phyloP scores from a whole-genome alignment of 2,113 vertebrate genomes.

The Oreochromis tanganicae region DNA sequence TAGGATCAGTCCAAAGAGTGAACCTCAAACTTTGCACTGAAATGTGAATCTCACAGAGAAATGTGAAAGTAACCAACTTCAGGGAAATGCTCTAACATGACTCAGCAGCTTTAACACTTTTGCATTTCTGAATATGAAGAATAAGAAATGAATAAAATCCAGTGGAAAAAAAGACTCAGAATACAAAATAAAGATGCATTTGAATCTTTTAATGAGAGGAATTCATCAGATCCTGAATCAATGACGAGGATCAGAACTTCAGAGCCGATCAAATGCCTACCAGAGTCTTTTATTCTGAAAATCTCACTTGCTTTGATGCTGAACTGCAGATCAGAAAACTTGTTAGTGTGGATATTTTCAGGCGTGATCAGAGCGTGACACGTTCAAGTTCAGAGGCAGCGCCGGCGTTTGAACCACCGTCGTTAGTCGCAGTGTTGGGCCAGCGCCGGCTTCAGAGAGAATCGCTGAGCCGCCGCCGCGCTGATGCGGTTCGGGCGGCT shows the following conservation, averaged over 20 bases:
- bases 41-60: background rate
- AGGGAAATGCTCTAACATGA: background rate
- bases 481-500: background rate
- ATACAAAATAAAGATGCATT: background rate
- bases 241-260: accelerated
- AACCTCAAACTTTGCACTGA: background rate
- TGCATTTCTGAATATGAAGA: background rate
- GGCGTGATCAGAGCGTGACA: background rate
- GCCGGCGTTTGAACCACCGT: background rate
- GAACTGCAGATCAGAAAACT: background rate
- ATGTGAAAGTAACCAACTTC: background rate
- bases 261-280: background rate
- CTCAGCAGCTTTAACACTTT: background rate
- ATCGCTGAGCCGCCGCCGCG: background rate
- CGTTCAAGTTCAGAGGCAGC: background rate
- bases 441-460: background rate
- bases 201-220: background rate
- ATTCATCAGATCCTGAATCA: background rate
- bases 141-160: background rate
- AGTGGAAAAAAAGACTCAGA: background rate
- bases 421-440: background rate
- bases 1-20: accelerated
- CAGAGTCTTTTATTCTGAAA: background rate
- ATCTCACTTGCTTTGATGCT: background rate
- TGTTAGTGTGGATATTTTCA: background rate